Evolutionary conservation across 2,797 vertebrate genomes (phyloP).

Genomic region (Tenualosa thibaudeaui): DNA sequence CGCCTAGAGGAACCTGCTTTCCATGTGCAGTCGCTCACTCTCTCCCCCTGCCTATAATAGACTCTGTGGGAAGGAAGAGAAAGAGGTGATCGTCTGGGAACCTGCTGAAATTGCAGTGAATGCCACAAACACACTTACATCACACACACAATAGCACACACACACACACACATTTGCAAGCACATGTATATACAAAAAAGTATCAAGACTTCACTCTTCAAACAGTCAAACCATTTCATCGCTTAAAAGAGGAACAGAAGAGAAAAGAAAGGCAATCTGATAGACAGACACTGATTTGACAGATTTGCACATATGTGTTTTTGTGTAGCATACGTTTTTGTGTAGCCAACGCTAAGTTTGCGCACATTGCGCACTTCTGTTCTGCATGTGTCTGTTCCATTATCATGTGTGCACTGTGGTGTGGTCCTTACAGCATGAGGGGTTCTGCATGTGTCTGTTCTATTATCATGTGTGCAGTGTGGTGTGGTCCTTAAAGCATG

Average conservation of each 20-base stretch:
- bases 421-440: too few relatives aligned
- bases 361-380: too few relatives aligned
- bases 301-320: neutral
- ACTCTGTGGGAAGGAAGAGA: conserved; percentile 70
- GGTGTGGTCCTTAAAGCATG: too few relatives aligned
- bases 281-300: neutral
- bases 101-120: conserved; percentile 31
- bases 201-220: neutral
- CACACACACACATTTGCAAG: neutral
- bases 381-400: too few relatives aligned
- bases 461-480: too few relatives aligned
- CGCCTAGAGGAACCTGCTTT: conserved; percentile 86
- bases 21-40: conserved; percentile 83
- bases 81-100: conserved; percentile 60
- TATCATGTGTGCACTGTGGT: too few relatives aligned
- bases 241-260: neutral
- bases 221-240: neutral
- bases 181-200: neutral
- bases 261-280: neutral
- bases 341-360: too few relatives aligned
- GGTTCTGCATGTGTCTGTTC: too few relatives aligned
- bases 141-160: conserved; percentile 33
- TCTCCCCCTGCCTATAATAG: conserved; percentile 77
- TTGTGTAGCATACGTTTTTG: too few relatives aligned
- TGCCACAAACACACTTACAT: conserved; percentile 2